Base-by-base conservation (phyloP, 2,113 vertebrate genomes). In the Phalacrocorax pelagicus region DNA sequence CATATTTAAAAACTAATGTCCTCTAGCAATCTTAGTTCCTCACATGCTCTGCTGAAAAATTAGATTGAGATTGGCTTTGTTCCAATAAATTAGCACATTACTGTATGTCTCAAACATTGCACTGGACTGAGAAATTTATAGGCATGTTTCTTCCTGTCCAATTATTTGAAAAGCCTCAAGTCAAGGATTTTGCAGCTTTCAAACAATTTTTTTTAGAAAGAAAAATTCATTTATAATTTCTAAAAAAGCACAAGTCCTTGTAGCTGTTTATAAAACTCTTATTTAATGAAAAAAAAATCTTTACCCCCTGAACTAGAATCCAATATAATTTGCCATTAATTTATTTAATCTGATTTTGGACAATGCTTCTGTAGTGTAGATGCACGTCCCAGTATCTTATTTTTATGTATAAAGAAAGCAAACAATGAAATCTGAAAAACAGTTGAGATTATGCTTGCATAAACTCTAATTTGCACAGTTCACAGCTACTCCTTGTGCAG, bases 381-480 rank as follows among this genome's bases (percentile, higher is more conserved):
- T 98, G 98, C 98, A 98, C 94, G 97, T 97, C 98, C 98, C 38
- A 15, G 97, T 97, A 98, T 97, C 97, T 98, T 97, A 96, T 98
- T 98, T 98, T 98, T 97, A 96, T 96, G 95, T 97, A 96, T 98
- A 97, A 98, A 98, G 97, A 97, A 97, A 97, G 90, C 90, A 96
- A 94, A 96, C 91, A 94, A 97, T 79, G 87, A 93, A 95, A 97
- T 94, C 82, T 94, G 92, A 90, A 96, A 94, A 94, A 47, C 92
- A 91, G 82, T 97, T 97, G 97, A 97, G 98, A 98, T 98, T 98
- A 98, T 97, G 96, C 95, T 98, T 97, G 98, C 98, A 98, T 98
- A 98, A 98, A 98, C 97, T 98, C 98, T 97, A 97, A 97, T 96
- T 98, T 98, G 98, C 98, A 99, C 98, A 99, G 97, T 97, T 98